Base-by-base conservation (phyloP, 2,113 vertebrate species). In the Nipponia nippon region DNA sequence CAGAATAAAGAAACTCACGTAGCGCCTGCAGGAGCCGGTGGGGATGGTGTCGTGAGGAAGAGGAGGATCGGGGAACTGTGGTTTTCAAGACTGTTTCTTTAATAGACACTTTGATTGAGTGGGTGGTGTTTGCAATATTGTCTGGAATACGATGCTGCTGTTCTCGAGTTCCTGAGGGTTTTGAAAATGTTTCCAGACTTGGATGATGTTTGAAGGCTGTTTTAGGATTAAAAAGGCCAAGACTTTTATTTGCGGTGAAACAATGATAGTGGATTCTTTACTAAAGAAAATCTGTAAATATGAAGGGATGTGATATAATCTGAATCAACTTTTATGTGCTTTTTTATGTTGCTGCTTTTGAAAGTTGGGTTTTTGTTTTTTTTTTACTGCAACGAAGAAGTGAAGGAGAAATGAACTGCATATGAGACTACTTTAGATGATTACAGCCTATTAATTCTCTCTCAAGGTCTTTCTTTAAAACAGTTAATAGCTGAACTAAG, bases 1-100 rank as follows among this genome's bases (percentile, higher is more conserved):
- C 58, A 97, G 99, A 26, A 99, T 99, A 78, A 98, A 97, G 79
- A 98, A 93, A 27, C 98, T 99, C 34, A 98, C 99, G 11, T 99
- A 98, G 96, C 5, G 2, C 56, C 32, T 4, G 2, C 6, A 0
- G 16, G 65, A 58, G 10, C 47, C 2, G 0, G 10, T 4, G 42
- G 26, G 40, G 42, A 6, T 8, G 14, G 55, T 19, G 2, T 2
- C 1, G 1, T 8, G 23, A 44, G 18, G 6, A 17, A 13, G 38
- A 70, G 32, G 19, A 8, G 73, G 23, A n/a, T 20, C 0, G 1
- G 9, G 70, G 36, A 72, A 8, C 66, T 19, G 22, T 22, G 1
- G 13, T 47, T 42, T 20, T 17, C 14, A 1, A 29, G 32, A 21
- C 38, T 59, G 55, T 19, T n/a, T 55, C 25, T 49, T 71, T 40